These are phyloP conservation scores for Leptobrachium leishanense DNA, from an alignment of 2,113 vertebrate species.

Conservation along the genomic window DNA sequence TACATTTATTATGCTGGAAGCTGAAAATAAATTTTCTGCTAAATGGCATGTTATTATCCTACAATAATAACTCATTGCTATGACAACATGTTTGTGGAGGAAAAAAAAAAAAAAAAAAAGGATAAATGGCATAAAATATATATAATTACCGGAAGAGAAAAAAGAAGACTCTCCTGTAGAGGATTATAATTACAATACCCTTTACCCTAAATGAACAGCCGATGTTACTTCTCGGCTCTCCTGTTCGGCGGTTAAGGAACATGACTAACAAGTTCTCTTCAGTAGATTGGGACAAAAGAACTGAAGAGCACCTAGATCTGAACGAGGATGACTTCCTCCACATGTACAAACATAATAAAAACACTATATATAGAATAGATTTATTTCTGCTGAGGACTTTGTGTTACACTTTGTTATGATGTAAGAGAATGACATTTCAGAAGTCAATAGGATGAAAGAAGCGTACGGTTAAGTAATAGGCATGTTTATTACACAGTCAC, in stretches of 20 bases:
- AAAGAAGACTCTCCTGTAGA: constrained; percentile 32
- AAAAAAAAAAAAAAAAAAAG: constrained; percentile 24
- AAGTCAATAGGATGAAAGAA: no score
- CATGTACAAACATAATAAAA: neutral
- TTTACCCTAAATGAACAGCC: constrained; percentile 6
- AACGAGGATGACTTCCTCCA: neutral
- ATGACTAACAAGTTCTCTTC: neutral
- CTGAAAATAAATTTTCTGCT: constrained; percentile 13
- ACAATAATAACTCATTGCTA: constrained; percentile 36
- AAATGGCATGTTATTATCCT: constrained; percentile 41
- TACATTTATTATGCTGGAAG: constrained; percentile 2
- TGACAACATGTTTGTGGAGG: constrained; percentile 39
- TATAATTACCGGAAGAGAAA: constrained; percentile 29
- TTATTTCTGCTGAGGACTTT: neutral
- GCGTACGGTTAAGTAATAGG: no score
- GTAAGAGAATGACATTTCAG: neutral
- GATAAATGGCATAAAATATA: constrained; percentile 37
- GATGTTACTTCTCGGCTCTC: neutral
- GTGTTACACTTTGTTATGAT: neutral
- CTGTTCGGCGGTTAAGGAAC: neutral
- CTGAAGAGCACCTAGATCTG: neutral
- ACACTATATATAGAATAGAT: neutral
- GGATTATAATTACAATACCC: constrained; percentile 36
- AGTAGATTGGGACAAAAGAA: neutral
- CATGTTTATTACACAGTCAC: no score